Evolutionary conservation across 2,888 invertebrate genomes (phyloP), one percentile per base, ranked within the genome.

Genomic region (Leucozona laternaria): DNA sequence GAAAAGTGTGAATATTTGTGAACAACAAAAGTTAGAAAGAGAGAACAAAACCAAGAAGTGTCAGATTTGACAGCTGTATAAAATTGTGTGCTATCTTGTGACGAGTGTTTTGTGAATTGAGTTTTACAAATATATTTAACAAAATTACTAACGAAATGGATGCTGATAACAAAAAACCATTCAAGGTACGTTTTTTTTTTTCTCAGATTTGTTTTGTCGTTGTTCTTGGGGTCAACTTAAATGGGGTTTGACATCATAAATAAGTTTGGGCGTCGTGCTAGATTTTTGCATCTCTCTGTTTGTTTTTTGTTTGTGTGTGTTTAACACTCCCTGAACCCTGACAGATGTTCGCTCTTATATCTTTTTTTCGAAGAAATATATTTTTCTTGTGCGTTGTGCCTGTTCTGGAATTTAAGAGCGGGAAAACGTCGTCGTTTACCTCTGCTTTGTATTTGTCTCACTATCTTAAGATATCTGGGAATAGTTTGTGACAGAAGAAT

Each of bases 101-200:
- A 40, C 20, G 25, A 73, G 80, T 70, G 81, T 60, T 58, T 40
- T 53, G 58, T 68, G 50, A 37, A 10, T 53, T 53, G 31, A 10
- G 8, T 45, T 25, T 25, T n/a, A 11, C 15, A 50, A 72, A 15
- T 28, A 55, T 72, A 45, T 60, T 13, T 55, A 53, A 53, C 53
- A 79, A 72, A 64, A 70, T 48, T 48, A 66, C 48, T 34, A 79
- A 71, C 80, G 84, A 68, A 79, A 89, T 89, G 89, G 89, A 88
- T 79, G 83, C 89, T 37, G 89, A 89, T 68, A 89, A 89, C 80
- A 90, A 89, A 88, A 90, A 90, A 71, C 89, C 90, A 79, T 90
- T 90, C 87, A 90, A 89, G 85, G 90, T 90, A 70, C 89, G 89
- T 88, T 73, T 60, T 48, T 76, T 8, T 22, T 22, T 34, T n/a